Evolutionary conservation across 2,113 vertebrate species (phyloP).

Genomic region (Oncorhynchus gorbuscha): DNA sequence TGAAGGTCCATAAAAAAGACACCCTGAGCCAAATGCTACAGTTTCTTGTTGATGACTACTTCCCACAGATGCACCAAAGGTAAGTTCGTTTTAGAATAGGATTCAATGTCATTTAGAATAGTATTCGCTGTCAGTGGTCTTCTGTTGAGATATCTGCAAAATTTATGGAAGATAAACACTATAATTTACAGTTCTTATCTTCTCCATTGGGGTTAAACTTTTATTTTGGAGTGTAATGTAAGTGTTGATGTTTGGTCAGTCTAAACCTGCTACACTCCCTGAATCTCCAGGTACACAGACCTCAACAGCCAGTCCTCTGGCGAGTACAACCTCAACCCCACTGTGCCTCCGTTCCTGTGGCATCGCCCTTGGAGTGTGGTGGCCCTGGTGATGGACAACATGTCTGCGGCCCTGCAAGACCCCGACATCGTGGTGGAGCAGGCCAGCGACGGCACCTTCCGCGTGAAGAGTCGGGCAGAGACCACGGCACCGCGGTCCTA

Average conservation of each 20-base stretch:
- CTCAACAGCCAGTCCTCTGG: not conserved
- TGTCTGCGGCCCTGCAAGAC: not conserved
- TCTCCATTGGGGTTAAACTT: too few species aligned
- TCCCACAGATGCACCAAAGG: slow-evolving; percentile 4
- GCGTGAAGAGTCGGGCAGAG: not conserved
- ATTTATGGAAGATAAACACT: too few species aligned
- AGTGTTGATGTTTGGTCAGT: too few species aligned
- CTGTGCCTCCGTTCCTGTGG: slow-evolving; percentile 1
- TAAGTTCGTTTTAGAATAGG: not conserved
- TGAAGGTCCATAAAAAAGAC: not conserved
- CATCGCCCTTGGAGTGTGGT: not conserved
- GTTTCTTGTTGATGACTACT: not conserved
- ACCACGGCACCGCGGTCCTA: not conserved
- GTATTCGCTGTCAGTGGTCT: too few species aligned
- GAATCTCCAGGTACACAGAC: not conserved
- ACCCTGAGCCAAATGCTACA: slow-evolving; percentile 3
- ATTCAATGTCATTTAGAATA: too few species aligned
- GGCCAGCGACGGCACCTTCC: not conserved
- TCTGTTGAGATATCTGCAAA: too few species aligned
- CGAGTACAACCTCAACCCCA: not conserved
- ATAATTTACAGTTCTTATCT: too few species aligned
- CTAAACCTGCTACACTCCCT: not conserved
- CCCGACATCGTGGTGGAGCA: not conserved
- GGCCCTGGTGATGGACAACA: slow-evolving; percentile 1
- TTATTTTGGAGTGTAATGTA: too few species aligned